These are phyloP conservation scores for Oryctes rhinoceros DNA, from an alignment of 1,140 invertebrate species.

Conservation along the genomic window DNA sequence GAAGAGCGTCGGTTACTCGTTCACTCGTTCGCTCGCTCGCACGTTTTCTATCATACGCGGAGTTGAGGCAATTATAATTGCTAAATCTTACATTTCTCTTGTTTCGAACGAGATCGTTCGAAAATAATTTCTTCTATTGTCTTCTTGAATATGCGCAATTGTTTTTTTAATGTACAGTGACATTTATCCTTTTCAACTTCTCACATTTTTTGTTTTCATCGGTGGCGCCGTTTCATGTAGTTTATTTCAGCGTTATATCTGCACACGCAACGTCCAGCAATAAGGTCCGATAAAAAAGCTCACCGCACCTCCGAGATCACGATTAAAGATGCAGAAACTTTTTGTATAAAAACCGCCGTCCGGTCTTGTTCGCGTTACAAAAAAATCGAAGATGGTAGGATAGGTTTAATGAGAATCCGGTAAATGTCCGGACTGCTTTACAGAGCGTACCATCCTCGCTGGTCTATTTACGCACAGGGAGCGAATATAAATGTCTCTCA, in stretches of 20 bases:
- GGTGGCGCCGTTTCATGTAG: not conserved
- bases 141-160: too few relatives aligned
- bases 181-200: not conserved
- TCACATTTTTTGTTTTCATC: not conserved
- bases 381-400: constrained; percentile 29
- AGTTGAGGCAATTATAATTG: too few relatives aligned
- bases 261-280: constrained; percentile 23
- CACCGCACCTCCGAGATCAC: not conserved
- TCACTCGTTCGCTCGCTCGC: too few relatives aligned
- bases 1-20: too few relatives aligned
- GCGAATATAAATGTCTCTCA: constrained; percentile 25
- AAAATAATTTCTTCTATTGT: too few relatives aligned
- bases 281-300: not conserved
- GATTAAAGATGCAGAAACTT: constrained; percentile 29
- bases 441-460: not conserved
- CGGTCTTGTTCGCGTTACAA: constrained; percentile 9
- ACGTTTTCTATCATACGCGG: too few relatives aligned
- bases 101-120: too few relatives aligned
- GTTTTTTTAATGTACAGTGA: too few relatives aligned
- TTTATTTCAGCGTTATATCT: not conserved
- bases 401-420: constrained; percentile 34
- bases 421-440: constrained; percentile 14
- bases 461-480: constrained; percentile 26
- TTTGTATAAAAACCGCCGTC: not conserved
- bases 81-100: too few relatives aligned